Base-by-base conservation (phyloP, 2,113 vertebrate species). In the Boulengeromyrus knoepffleri region DNA sequence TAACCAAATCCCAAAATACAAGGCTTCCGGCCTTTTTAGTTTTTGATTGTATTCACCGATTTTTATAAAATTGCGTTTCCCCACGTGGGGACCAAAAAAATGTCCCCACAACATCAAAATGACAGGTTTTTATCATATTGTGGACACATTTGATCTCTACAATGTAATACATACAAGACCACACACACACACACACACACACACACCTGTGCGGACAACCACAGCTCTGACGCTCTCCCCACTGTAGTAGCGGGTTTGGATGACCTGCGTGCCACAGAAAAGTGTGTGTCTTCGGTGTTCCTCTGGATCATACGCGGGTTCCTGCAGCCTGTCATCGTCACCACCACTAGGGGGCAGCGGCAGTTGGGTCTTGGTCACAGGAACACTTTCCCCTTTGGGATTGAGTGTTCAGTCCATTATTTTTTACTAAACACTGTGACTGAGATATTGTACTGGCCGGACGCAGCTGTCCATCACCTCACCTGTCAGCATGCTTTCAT, bases 401-500 rank as follows among this genome's bases (percentile, higher is more conserved):
- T 42, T 24, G 42, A 47, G 83, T 45, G 83, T 45, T 85, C 42
- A 46, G 83, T 47, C 17, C 45, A 47, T 46, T 42, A 85, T 24
- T 46, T 85, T n/a, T 46, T 49, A 7, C 42, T 85, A 6, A 56
- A 83, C 17, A n/a, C 21, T 0, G 56, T 80, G 19, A 36, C 17
- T 42, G 27, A 42, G 46, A 58, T 62, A 27, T 39, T 17, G 47
- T 24, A 52, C n/a, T n/a, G 46, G 88, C 52, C 15, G 70, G 50
- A 52, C 0, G 4, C 27, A 27, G 58, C 31, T 52, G 52, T 62
- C 56, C 24, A 8, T 39, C 36, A 70, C 0, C 90, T 47, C 88
- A 93, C 92, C 92, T 0, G 92, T 93, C 9, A 93, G 88, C 92
- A 93, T 89, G 91, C 92, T 93, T 89, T 93, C 92, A 45, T 93